Evolutionary conservation across 2,113 vertebrate genomes (phyloP), one percentile per base, ranked within the genome.

Genomic region (Misgurnus mizolepis): DNA sequence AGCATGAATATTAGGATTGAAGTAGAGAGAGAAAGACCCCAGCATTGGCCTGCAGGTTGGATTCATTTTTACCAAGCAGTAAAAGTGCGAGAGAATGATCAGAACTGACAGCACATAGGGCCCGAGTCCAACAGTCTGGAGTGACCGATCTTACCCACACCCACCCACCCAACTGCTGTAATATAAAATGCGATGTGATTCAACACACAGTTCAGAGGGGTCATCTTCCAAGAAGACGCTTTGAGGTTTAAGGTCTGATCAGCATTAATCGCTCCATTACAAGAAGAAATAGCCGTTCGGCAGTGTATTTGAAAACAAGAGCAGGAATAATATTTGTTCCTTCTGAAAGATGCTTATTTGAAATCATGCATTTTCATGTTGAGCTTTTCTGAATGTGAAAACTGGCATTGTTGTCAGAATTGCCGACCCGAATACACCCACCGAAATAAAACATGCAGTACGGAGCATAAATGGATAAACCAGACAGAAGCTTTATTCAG

Each of bases 71-170:
- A 41, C 39, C 34, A 55, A 50, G 34, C 17, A 55, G 47, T 50
- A 56, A 65, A 80, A 18, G 41, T 49, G 78, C 18, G 41, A 49
- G 27, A 55, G 34, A 65, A 10, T 72, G 78, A 65, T 80, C n/a
- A 40, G 47, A 80, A 18, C 22, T 72, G 67, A 80, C 68, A 80
- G 78, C 47, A 72, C 68, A 47, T 65, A 47, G 68, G n/a, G 60
- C 66, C 55, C 22, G 17, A 58, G 50, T 53, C n/a, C 53, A 58
- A 34, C 11, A 71, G 50, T 47, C 61, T 18, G 58, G 22, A 22
- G 45, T 53, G 65, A 65, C 11, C 45, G 53, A 71, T 17, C 67
- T 45, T 34, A 34, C 34, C 14, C n/a, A n/a, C n/a, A n/a, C n/a
- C n/a, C 47, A 22, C 45, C 9, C 12, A 12, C 55, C 39, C 27